Conservation (phyloP, 23 tunicate genomes). For the Trididemnum clinides region DNA sequence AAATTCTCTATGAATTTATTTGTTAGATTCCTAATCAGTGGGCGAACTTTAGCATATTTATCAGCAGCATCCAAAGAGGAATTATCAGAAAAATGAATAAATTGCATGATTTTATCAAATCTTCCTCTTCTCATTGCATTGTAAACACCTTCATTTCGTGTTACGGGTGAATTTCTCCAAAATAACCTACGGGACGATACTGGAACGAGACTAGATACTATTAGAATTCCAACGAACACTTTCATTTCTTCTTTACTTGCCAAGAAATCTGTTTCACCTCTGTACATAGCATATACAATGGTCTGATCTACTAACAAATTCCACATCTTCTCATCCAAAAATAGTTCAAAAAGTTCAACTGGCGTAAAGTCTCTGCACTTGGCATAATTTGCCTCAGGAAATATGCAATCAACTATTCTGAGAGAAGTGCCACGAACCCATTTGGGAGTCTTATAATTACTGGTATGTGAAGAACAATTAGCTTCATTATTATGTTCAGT, state of each 20-base stretch:
- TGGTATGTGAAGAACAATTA: background rate
- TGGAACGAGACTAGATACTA: constrained; percentile 7
- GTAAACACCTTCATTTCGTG: background rate
- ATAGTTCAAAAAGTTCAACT: constrained; percentile 1
- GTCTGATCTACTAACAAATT: background rate
- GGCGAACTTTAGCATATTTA: too few relatives aligned
- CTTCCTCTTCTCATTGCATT: background rate
- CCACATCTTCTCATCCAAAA: background rate
- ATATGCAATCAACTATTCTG: background rate
- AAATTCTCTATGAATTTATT: background rate
- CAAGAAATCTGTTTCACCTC: background rate
- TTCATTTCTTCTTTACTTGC: background rate
- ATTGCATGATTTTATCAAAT: constrained; percentile 1
- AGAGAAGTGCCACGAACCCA: background rate
- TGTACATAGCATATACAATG: background rate
- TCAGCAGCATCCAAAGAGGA: background rate
- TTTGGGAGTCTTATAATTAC: background rate
- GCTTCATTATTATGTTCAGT: background rate
- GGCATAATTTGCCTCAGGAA: constrained; percentile 11
- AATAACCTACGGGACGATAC: background rate
- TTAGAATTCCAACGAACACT: constrained; percentile 1
- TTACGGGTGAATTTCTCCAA: constrained; percentile 9
- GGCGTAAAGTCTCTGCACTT: background rate
- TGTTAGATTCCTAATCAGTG: background rate
- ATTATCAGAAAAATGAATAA: constrained; percentile 10